These are phyloP conservation scores for Drosophila parthenogenetica DNA, from an alignment of 2,888 invertebrate genomes.

Conservation along the genomic window DNA sequence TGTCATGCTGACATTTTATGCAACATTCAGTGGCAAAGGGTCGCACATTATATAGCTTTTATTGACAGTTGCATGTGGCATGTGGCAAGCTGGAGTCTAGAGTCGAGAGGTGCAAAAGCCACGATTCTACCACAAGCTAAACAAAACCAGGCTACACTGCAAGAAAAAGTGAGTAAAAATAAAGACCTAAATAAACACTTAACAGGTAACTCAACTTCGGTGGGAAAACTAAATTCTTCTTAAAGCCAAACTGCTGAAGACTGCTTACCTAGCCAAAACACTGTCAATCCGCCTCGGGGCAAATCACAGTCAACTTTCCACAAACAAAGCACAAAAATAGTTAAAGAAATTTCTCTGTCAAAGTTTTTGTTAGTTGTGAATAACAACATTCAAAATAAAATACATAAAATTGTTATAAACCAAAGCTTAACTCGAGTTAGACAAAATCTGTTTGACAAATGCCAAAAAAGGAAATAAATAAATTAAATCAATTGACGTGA, in stretches of 20 bases:
- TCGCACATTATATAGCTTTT: conserved; percentile 48
- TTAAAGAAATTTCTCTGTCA: no score
- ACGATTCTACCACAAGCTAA: background rate
- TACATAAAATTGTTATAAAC: background rate
- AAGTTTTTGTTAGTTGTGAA: no score
- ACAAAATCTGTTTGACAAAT: background rate
- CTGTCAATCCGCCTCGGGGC: no score
- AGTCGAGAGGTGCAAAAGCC: conserved; percentile 10
- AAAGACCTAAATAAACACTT: no score
- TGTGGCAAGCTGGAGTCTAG: conserved; percentile 7
- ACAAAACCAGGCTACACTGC: background rate
- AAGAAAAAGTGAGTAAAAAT: background rate
- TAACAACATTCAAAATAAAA: no score
- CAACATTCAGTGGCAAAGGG: conserved; percentile 59
- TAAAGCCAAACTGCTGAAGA: no score
- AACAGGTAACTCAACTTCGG: no score
- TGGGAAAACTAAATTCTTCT: no score
- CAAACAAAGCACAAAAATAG: no score
- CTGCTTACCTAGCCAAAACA: no score
- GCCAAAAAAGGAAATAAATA: background rate
- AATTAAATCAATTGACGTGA: conserved; percentile 20
- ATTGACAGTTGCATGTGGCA: conserved; percentile 46
- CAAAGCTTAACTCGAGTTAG: background rate
- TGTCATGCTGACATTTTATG: conserved; percentile 59
- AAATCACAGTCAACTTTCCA: no score